Base-by-base conservation (phyloP, 2,888 invertebrate genomes). In the Eulithis testata region DNA sequence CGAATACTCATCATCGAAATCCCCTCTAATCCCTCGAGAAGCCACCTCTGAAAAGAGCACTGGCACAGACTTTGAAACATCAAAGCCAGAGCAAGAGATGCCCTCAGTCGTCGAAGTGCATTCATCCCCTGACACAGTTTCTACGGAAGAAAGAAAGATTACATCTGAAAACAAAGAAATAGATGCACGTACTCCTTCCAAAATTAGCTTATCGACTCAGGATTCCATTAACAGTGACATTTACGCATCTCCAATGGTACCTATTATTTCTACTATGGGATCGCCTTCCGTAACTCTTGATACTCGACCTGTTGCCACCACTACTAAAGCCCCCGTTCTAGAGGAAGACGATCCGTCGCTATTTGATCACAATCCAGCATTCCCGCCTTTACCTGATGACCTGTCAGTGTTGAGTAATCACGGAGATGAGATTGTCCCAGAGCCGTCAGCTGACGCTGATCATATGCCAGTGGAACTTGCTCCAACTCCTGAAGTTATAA, bases 321-420 rank as follows among this genome's bases (percentile, higher is more conserved):
- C 85, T 1, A 83, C 85, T 0, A 90, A 88, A 75, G 76, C 87
- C 21, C 81, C 88, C 1, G 76, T 87, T 2, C 76, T 90, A 7
- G 90, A 92, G 71, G 92, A 93, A 68, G 92, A 93, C 66, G 92
- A 93, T 66, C 76, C 80, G 9, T 68, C 81, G 11, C 65, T 69
- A 21, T 85, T 88, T 12, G 92, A 92, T 47, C 92, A 88, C 55
- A 91, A 92, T 66, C 93, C 93, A 9, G 92, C 92, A 6, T 93
- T 93, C 61, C 93, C 93, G 0, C 93, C 93, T 1, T 78, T 91
- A 36, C 92, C 91, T 5, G 93, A 93, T 71, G 93, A 93, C 72
- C 79, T 93, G 44, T 87, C 90, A 21, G 88, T 89, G 9, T 71
- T 85, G 3, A 83, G 87, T 51, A 89, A 88, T 69, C 91, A 91